phyloP scores from a whole-genome alignment of 2,113 vertebrate genomes.

The Hemichromis elongatus region DNA sequence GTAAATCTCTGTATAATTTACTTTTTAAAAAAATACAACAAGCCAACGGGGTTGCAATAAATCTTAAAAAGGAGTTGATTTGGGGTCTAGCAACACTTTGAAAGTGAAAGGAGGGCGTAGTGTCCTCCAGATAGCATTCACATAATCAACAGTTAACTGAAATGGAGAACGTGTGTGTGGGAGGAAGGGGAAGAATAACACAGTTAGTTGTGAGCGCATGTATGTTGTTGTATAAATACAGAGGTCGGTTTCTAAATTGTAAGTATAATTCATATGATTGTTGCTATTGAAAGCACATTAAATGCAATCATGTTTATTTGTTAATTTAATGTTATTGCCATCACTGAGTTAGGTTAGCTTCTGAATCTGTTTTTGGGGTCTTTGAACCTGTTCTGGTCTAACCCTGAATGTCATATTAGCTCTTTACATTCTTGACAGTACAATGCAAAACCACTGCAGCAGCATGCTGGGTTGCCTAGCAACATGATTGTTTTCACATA shows the following conservation, averaged over 20 bases:
- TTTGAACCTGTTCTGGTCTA: background rate
- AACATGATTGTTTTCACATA: no score
- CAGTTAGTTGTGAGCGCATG: background rate
- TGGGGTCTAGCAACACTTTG: background rate
- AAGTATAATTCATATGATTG: background rate
- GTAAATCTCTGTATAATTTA: background rate
- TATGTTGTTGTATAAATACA: background rate
- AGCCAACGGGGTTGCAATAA: background rate
- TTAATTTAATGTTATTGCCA: background rate
- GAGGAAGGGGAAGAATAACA: background rate
- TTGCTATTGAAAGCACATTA: background rate
- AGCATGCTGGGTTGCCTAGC: no score
- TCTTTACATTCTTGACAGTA: background rate
- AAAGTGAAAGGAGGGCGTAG: conserved; percentile 15
- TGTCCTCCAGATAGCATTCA: conserved; percentile 55
- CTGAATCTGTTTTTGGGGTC: background rate
- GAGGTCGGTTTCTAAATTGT: background rate
- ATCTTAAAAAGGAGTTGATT: background rate
- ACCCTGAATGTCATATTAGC: background rate
- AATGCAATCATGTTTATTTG: background rate
- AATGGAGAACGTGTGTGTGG: background rate
- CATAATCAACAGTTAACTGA: conserved; percentile 23
- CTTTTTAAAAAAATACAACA: background rate
- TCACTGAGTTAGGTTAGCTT: background rate
- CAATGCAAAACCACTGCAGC: no score